Conservation (phyloP, 2,888 invertebrate genomes). For the Erpobdella octoculata region DNA sequence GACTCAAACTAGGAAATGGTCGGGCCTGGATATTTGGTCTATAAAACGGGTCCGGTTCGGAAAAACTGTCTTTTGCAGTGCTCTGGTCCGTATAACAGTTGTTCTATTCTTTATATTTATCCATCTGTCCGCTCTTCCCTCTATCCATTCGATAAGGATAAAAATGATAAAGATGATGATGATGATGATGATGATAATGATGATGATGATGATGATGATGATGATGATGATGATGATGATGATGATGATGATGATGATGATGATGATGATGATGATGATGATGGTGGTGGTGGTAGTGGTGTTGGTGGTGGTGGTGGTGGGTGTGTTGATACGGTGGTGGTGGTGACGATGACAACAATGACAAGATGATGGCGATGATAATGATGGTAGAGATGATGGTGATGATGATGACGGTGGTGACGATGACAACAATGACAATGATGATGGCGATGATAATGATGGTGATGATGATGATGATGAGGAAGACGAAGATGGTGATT, state of each 20-base stretch:
- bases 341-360: background rate
- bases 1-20: too few relatives aligned
- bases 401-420: slow-evolving; percentile 14
- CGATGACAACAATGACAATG: background rate
- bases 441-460: background rate
- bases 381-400: slow-evolving; percentile 12
- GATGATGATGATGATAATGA: background rate
- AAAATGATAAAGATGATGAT: background rate
- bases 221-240: slow-evolving; percentile 20
- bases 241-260: slow-evolving; percentile 23
- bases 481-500: background rate
- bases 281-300: background rate
- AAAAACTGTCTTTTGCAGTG: too few relatives aligned
- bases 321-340: background rate
- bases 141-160: background rate
- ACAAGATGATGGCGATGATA: slow-evolving; percentile 18
- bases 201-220: background rate
- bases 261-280: slow-evolving; percentile 13
- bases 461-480: background rate
- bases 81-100: too few relatives aligned
- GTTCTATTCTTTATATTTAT: too few relatives aligned
- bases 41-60: too few relatives aligned
- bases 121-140: too few relatives aligned
- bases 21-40: too few relatives aligned
- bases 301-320: background rate